These are phyloP conservation scores for Protobothrops mucrosquamatus DNA, from an alignment of 2,113 vertebrate species.

Conservation along the genomic window DNA sequence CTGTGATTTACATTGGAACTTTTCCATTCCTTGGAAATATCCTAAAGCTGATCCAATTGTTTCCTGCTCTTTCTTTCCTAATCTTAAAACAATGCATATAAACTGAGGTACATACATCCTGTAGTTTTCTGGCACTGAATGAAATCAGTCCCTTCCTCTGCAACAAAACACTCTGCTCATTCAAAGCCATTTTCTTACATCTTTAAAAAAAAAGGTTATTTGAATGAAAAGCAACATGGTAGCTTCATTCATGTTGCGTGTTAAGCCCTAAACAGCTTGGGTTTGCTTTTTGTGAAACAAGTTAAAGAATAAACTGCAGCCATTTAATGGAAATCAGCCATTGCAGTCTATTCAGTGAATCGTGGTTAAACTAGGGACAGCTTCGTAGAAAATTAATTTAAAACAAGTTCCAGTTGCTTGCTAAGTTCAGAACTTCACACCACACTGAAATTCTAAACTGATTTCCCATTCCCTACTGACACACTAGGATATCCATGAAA, in stretches of 20 bases:
- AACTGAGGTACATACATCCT: background rate
- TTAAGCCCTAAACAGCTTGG: background rate
- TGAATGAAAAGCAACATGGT: background rate
- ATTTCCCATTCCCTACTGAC: background rate
- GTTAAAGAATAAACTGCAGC: background rate
- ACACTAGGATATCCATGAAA: background rate
- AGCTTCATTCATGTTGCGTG: background rate
- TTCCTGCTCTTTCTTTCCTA: background rate
- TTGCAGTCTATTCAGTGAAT: background rate
- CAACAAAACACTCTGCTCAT: background rate
- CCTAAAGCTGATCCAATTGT: background rate
- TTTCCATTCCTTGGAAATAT: background rate
- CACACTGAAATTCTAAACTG: background rate
- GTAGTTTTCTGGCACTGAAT: background rate
- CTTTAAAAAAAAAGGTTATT: background rate
- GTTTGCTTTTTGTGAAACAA: background rate
- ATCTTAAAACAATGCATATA: background rate
- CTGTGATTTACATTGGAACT: background rate
- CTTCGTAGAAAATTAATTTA: background rate
- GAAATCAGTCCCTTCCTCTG: background rate
- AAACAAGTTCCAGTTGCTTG: background rate
- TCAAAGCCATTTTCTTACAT: background rate
- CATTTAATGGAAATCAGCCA: background rate
- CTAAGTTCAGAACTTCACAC: background rate
- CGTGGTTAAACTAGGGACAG: background rate